Base-by-base conservation (phyloP, 2,888 invertebrate species). In the Scaptomyza polygonia region DNA sequence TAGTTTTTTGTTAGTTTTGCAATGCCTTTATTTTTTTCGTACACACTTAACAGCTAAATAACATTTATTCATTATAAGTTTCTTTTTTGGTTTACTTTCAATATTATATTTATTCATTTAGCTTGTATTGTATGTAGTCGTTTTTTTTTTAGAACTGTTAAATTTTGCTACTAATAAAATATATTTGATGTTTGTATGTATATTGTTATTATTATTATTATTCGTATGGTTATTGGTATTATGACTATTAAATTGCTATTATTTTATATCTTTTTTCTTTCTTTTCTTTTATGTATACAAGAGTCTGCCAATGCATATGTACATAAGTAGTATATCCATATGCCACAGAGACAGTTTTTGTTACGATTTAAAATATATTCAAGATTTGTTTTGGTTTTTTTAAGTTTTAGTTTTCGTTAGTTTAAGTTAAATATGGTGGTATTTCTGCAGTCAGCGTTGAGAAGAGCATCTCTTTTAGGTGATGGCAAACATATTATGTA, bases 391-490 rank as follows among this genome's bases (percentile, higher is more conserved):
- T 18, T 48, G 9, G 32, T 32, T 32, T 18, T 48, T 43, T 53
- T 62, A 57, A 57, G 72, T 67, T 32, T 18, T 48, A 11, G 30
- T 32, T 32, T 18, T 48, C n/a, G 48, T 63, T 48, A 55, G 40
- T 43, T 53, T 62, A 57, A 57, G 72, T 66, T 82, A 69, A 78
- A 83, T 79, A 84, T 89, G 89, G 89, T 89, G 89, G 90, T 89
- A 89, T 73, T 86, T 89, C 86, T 89, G 89, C 89, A 89, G 90
- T 89, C 89, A 89, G 89, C 89, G 89, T 88, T 89, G 82, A 88
- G 89, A 89, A 88, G 79, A 87, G 84, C 68, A 73, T 86, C 75
- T 85, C 88, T 86, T 76, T 48, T 88, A 78, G 80, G 80, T 88
- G 86, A 84, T 88, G 88, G 84, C 88, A 88, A 79, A 72, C 65